phyloP scores from a whole-genome alignment of 2,113 vertebrate genomes.

The Notiomystis cincta region DNA sequence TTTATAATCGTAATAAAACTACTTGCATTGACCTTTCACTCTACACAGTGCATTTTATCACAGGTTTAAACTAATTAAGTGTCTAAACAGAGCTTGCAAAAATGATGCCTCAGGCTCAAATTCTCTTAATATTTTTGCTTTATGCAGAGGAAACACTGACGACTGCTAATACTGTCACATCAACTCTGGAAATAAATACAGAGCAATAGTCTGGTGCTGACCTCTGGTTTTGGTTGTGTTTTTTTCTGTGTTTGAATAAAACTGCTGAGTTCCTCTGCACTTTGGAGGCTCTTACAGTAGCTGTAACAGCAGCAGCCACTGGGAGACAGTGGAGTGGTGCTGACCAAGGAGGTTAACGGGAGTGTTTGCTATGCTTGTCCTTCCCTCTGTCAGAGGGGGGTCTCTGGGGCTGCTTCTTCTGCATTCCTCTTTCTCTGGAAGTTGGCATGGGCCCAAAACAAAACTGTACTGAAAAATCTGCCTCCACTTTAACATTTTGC shows the following conservation, averaged over 20 bases:
- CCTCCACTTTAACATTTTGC: background rate
- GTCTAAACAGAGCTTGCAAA: background rate
- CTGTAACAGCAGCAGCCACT: background rate
- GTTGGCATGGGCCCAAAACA: background rate
- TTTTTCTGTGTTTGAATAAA: background rate
- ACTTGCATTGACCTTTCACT: background rate
- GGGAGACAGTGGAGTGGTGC: slow-evolving; percentile 36
- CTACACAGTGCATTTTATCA: background rate
- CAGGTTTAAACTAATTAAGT: background rate
- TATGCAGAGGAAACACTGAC: background rate
- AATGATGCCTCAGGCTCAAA: background rate
- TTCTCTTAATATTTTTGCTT: background rate
- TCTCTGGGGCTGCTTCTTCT: background rate
- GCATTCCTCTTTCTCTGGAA: background rate
- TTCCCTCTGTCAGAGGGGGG: background rate
- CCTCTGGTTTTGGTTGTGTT: background rate
- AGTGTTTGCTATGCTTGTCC: background rate
- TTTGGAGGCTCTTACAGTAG: background rate
- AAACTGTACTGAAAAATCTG: background rate
- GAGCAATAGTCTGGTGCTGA: background rate
- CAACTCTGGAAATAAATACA: background rate
- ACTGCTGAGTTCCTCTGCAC: background rate
- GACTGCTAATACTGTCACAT: background rate
- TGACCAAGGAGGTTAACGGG: background rate
- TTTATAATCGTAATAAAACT: background rate